A percentile compares a stretch with the other conserved stretches of the same genome.
phyloP scores from a whole-genome alignment of 2,113 vertebrate species.

The Thymallus thymallus region DNA sequence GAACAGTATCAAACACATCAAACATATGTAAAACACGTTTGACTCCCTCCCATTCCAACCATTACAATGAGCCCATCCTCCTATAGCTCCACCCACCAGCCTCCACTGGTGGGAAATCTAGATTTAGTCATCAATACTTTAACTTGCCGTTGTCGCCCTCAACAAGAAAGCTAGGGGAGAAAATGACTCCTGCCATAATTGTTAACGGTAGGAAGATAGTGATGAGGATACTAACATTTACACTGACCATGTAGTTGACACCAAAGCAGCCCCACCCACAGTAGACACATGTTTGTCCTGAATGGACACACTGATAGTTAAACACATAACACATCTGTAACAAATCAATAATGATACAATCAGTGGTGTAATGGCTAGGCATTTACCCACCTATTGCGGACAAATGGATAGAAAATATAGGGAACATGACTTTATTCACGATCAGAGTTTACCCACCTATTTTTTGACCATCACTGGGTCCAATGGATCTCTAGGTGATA shows the following conservation, averaged over 20 bases:
- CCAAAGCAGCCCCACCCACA: too few relatives aligned
- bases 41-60: too few relatives aligned
- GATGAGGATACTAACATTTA: not conserved
- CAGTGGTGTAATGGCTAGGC: not conserved
- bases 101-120: not conserved
- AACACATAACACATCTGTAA: not conserved
- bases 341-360: not conserved
- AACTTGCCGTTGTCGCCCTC: slow-evolving; percentile 25
- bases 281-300: not conserved
- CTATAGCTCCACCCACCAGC: too few relatives aligned
- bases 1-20: too few relatives aligned
- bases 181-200: not conserved
- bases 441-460: too few relatives aligned
- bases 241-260: not conserved
- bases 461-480: too few relatives aligned
- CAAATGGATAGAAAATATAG: too few relatives aligned
- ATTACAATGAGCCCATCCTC: too few relatives aligned
- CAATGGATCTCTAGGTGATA: too few relatives aligned
- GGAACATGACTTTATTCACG: too few relatives aligned
- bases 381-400: too few relatives aligned
- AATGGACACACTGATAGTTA: not conserved
- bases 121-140: slow-evolving; percentile 1
- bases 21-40: too few relatives aligned
- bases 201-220: not conserved
- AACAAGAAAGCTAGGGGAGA: slow-evolving; percentile 13